Evolutionary conservation across 2,797 vertebrate species (phyloP), one percentile per base, ranked within the genome.

Genomic region (Hydrocynus forskahlii): DNA sequence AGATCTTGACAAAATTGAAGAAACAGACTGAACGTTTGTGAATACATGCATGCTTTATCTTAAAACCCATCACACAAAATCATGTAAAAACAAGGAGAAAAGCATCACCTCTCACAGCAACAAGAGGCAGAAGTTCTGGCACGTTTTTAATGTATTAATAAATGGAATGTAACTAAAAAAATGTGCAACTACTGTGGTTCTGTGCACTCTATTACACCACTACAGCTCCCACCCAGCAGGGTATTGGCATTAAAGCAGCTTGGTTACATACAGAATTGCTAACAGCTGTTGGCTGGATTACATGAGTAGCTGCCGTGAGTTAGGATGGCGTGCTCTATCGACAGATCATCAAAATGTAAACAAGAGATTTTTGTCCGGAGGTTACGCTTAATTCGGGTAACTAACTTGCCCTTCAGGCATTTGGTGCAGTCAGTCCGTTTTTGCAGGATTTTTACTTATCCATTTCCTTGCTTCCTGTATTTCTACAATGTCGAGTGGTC

Each of bases 401-500:
- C n/a, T n/a, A n/a, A n/a, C n/a, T n/a, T n/a, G n/a, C n/a, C n/a
- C n/a, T 54, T 60, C 8, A 74, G 72, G 66, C 59, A 17, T 45
- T 54, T 50, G 55, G 54, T 78, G 5, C 45, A 52, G 25, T 73
- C 25, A 75, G 23, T 55, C 17, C n/a, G 25, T 55, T 72, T 72
- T n/a, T 59, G 12, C 3, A 40, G 55, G 45, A 59, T n/a, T n/a
- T n/a, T 13, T 71, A 19, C 25, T 16, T 23, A 63, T 40, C 14
- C 23, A 21, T 77, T 60, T 57, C 45, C 72, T 78, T 59, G 83
- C 38, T 82, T 59, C 12, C 13, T 76, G 67, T 55, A 59, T 55
- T 77, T 88, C 71, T 79, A 84, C 83, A 83, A 25, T 59, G 75
- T 80, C 38, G 48, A 83, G 29, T 83, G 63, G 87, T 90, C 83